Conservation (phyloP, 2,113 vertebrate species). For the Hippoglossus stenolepis region DNA sequence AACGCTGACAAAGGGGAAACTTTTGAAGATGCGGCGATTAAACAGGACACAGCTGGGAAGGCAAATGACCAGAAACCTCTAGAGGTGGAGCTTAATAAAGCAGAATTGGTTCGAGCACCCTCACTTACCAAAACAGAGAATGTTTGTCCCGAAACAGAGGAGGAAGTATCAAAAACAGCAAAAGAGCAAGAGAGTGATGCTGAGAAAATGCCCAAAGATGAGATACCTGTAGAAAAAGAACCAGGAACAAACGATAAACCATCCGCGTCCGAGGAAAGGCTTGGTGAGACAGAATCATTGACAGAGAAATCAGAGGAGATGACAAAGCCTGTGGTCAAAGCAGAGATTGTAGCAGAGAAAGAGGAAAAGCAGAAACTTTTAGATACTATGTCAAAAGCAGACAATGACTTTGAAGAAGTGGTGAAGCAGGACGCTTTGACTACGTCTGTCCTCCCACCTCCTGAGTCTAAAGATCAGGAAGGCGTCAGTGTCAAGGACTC, state of each 20-base stretch:
- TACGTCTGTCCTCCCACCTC: background rate
- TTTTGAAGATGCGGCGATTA: constrained; percentile 23
- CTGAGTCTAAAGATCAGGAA: constrained; percentile 41
- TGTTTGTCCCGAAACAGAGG: constrained; percentile 20
- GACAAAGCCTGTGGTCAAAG: background rate
- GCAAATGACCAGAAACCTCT: constrained; percentile 30
- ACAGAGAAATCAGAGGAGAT: constrained; percentile 31
- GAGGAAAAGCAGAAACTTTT: constrained; percentile 21
- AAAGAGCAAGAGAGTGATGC: background rate
- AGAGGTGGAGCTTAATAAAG: constrained; percentile 13
- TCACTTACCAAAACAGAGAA: constrained; percentile 29
- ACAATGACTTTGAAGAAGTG: constrained; percentile 18
- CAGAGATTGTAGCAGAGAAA: constrained; percentile 1
- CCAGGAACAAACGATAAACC: constrained; percentile 13
- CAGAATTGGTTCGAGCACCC: constrained; percentile 8
- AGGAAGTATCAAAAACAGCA: constrained; percentile 31
- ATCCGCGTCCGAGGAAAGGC: constrained; percentile 2
- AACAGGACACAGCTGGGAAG: constrained; percentile 28
- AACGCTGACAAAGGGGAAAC: constrained; percentile 34
- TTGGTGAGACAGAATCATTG: constrained; percentile 19
- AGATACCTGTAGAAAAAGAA: constrained; percentile 31
- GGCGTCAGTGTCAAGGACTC: constrained; percentile 25
- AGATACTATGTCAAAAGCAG: constrained; percentile 17
- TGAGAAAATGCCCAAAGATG: constrained; percentile 38
- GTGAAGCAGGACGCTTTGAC: background rate